These are phyloP conservation scores for Phlogophora meticulosa DNA, from an alignment of 2,888 invertebrate species.

Conservation along the genomic window DNA sequence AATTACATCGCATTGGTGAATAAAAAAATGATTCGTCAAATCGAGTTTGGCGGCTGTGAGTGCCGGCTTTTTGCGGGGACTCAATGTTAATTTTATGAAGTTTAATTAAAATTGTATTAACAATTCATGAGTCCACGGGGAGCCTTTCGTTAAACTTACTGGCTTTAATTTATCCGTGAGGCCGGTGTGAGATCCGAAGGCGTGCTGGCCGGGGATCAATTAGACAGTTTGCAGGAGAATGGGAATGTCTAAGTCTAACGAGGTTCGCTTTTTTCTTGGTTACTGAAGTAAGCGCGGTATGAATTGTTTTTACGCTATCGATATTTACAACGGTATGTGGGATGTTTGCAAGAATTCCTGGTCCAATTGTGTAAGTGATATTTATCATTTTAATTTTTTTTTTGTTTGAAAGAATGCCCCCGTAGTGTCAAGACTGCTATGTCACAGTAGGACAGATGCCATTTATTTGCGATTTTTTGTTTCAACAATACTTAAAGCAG, in stretches of 20 bases:
- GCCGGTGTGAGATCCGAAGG: slow-evolving; percentile 56
- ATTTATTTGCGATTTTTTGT: slow-evolving; percentile 32
- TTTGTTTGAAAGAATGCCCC: slow-evolving; percentile 7
- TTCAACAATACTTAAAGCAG: slow-evolving; percentile 22
- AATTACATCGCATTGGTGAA: slow-evolving; percentile 55
- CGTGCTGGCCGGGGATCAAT: slow-evolving; percentile 53
- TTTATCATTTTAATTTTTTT: slow-evolving; percentile 19
- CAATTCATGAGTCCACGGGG: slow-evolving; percentile 81
- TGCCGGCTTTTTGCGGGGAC: slow-evolving; percentile 57
- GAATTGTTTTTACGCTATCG: slow-evolving; percentile 22
- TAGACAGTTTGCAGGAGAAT: slow-evolving; percentile 47
- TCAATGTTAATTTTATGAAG: slow-evolving; percentile 76
- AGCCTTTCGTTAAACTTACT: slow-evolving; percentile 68
- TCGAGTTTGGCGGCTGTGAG: slow-evolving; percentile 59
- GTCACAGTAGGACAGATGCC: slow-evolving; percentile 36
- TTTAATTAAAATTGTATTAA: slow-evolving; percentile 81
- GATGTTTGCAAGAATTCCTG: slow-evolving; percentile 15
- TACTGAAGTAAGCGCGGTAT: slow-evolving; percentile 20
- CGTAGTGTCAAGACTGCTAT: slow-evolving; percentile 35
- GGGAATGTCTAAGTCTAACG: slow-evolving; percentile 44
- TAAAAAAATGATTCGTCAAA: slow-evolving; percentile 66
- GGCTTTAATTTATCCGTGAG: slow-evolving; percentile 59
- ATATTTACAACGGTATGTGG: slow-evolving; percentile 14
- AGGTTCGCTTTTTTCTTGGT: slow-evolving; percentile 46
- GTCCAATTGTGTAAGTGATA: slow-evolving; percentile 13